These are phyloP conservation scores for Remorina albescens DNA, from an alignment of 2,797 vertebrate species.

Conservation along the genomic window DNA sequence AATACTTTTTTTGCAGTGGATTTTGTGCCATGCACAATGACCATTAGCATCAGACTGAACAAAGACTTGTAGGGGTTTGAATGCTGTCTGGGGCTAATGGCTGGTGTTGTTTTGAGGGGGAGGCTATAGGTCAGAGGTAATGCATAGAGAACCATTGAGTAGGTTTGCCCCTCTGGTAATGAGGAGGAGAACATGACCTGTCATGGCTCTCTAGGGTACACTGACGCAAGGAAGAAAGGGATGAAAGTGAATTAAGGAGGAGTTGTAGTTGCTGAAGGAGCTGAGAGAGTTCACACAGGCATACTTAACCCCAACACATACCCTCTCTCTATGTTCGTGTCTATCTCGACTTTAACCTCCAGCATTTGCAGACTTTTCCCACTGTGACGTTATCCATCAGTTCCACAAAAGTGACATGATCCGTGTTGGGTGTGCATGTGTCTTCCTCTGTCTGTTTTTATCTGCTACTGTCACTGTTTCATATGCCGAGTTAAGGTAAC, in stretches of 20 bases:
- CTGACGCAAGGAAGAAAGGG: conserved; percentile 36
- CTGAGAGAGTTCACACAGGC: conserved; percentile 24
- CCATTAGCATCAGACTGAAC: conserved; percentile 25
- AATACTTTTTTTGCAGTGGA: background rate
- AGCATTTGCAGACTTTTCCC: background rate
- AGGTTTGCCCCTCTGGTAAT: conserved; percentile 41
- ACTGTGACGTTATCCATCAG: background rate
- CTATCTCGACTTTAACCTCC: background rate
- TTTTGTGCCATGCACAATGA: conserved; percentile 21
- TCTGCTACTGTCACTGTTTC: conserved; percentile 38
- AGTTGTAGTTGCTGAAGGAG: conserved; percentile 32
- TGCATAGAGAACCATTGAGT: conserved; percentile 48
- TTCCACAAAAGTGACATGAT: conserved; percentile 9
- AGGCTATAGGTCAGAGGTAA: conserved; percentile 62
- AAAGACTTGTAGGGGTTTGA: conserved; percentile 40
- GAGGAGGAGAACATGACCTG: conserved; percentile 62
- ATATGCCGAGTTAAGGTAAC: conserved; percentile 13
- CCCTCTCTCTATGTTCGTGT: background rate
- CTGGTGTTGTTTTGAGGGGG: conserved; percentile 16
- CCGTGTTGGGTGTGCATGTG: background rate
- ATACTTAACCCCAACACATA: background rate
- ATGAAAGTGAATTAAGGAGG: conserved; percentile 50
- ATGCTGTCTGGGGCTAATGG: conserved; percentile 50
- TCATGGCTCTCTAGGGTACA: conserved; percentile 36
- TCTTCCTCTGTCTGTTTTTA: conserved; percentile 38